Evolutionary conservation across 2,113 vertebrate species (phyloP).

Genomic region (Caretta caretta): DNA sequence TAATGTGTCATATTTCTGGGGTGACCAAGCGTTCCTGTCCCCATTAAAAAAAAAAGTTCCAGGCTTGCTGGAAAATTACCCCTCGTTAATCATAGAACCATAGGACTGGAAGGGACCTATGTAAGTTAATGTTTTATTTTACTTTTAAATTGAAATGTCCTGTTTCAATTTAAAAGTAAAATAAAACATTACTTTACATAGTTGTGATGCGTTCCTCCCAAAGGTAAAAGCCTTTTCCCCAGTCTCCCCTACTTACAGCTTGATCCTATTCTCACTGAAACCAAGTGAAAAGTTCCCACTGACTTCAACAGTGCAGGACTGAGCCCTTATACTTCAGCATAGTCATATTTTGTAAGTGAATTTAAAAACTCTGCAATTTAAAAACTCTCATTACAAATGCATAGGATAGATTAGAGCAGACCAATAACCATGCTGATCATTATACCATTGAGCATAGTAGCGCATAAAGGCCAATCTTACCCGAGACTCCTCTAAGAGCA

Average conservation of each 20-base stretch:
- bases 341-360: not conserved
- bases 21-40: not conserved
- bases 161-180: not conserved
- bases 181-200: not conserved
- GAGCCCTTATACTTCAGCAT: not conserved
- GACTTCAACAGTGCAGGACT: not conserved
- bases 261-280: not conserved
- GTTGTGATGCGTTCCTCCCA: not conserved
- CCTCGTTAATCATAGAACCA: no score
- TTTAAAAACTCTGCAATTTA: not conserved
- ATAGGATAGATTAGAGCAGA: not conserved
- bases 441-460: rapidly evolving
- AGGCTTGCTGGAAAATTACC: not conserved
- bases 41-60: not conserved
- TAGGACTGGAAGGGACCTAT: no score
- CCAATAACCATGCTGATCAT: not conserved
- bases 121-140: no score
- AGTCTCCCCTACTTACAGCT: not conserved
- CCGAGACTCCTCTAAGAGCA: slow-evolving; percentile 93
- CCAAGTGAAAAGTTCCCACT: no score
- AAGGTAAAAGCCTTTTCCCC: not conserved
- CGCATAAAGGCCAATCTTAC: slow-evolving; percentile 72
- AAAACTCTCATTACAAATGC: not conserved
- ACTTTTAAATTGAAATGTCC: no score
- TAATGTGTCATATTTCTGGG: not conserved